Evolutionary conservation across 2,113 vertebrate species (phyloP).

Genomic region (Calidris pygmaea): DNA sequence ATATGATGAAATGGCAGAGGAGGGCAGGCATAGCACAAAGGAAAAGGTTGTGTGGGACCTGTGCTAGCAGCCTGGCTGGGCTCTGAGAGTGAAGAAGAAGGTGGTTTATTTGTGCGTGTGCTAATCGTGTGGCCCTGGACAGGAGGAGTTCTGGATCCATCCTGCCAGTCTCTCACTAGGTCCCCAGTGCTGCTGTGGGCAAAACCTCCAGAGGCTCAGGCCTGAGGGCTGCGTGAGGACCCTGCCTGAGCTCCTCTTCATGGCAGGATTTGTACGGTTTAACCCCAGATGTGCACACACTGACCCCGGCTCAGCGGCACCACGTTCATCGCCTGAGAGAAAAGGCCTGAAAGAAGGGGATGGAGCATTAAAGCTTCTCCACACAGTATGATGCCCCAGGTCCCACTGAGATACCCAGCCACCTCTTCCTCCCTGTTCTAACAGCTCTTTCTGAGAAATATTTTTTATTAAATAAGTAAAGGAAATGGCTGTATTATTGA

Average conservation of each 20-base stretch:
- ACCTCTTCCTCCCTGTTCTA: not conserved
- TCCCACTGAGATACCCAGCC: not conserved
- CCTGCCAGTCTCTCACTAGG: rapidly evolving
- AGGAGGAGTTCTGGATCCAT: not conserved
- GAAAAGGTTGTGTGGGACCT: not conserved
- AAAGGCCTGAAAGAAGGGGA: not conserved
- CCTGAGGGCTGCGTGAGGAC: not conserved
- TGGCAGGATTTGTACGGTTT: not conserved
- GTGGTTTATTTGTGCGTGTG: too few species aligned
- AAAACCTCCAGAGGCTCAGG: not conserved
- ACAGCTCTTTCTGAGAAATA: not conserved
- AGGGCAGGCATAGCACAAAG: not conserved
- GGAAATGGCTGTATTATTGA: not conserved
- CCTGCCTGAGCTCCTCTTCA: too few species aligned
- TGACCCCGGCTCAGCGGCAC: too few species aligned
- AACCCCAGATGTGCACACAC: rapidly evolving
- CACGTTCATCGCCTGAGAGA: not conserved
- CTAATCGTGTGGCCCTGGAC: not conserved
- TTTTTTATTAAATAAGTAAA: not conserved
- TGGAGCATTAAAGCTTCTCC: not conserved
- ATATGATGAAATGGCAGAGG: not conserved
- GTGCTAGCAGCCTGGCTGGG: not conserved
- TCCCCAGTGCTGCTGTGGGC: not conserved
- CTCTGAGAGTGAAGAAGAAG: not conserved
- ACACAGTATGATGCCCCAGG: rapidly evolving